A percentile compares a stretch with the other conserved stretches of the same genome.
phyloP scores from a whole-genome alignment of 2,888 invertebrate genomes.

The Creontiades dilutus region DNA sequence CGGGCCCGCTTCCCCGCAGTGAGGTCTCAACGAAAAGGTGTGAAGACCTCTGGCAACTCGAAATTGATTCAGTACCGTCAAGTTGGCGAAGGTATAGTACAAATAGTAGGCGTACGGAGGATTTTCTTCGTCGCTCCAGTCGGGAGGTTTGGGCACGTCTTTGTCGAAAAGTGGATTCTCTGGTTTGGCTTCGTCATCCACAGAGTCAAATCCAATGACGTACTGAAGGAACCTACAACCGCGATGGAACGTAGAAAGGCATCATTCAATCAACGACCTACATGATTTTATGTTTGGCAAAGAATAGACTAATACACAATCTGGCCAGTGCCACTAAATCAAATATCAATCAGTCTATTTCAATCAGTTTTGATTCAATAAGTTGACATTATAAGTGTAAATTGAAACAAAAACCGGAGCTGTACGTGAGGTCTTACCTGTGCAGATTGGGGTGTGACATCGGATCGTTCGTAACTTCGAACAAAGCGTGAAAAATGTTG shows the following conservation, averaged over 20 bases:
- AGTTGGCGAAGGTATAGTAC: constrained; percentile 98
- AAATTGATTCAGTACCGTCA: constrained; percentile 97
- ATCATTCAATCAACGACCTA: too few relatives aligned
- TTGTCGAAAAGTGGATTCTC: constrained; percentile 94
- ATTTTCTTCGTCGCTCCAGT: constrained; percentile 95
- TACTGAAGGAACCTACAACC: constrained; percentile 85
- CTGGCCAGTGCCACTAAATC: too few relatives aligned
- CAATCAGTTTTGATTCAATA: too few relatives aligned
- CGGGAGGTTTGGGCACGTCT: constrained; percentile 87
- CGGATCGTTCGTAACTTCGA: constrained; percentile 97
- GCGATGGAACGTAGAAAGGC: too few relatives aligned
- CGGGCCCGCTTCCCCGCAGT: constrained; percentile 98
- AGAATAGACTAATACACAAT: too few relatives aligned
- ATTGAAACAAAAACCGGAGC: too few relatives aligned
- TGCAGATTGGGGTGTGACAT: constrained; percentile 94
- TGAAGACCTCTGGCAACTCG: constrained; percentile 94
- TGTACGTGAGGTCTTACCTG: constrained; percentile 74
- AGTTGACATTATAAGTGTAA: too few relatives aligned
- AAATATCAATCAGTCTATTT: too few relatives aligned
- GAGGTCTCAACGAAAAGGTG: constrained; percentile 96
- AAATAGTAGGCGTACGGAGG: constrained; percentile 99
- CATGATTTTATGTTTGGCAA: too few relatives aligned
- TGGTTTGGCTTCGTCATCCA: constrained; percentile 99
- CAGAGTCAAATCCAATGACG: constrained; percentile 97
- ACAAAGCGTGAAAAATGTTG: constrained; percentile 96